A percentile compares a stretch with the other conserved stretches of the same genome.
phyloP scores from a whole-genome alignment of 2,797 vertebrate genomes.

The Hybognathus amarus region DNA sequence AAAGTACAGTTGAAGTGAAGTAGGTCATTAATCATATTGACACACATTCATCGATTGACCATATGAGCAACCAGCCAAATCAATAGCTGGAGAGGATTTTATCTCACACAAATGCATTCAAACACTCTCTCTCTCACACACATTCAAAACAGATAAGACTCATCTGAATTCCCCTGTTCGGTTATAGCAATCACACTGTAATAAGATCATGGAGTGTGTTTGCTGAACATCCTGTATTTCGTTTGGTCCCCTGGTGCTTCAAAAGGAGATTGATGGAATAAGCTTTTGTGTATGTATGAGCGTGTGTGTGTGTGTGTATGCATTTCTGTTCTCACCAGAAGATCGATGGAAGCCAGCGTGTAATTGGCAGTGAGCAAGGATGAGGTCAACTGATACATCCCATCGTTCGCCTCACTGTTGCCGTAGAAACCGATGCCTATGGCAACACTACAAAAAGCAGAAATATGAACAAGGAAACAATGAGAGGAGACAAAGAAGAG shows the following conservation, averaged over 20 bases:
- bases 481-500: conserved; percentile 3
- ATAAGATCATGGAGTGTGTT: conserved; percentile 6
- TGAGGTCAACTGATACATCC: conserved; percentile 93
- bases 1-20: conserved; percentile 34
- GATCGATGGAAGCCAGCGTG: conserved; percentile 88
- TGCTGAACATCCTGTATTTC: conserved; percentile 4
- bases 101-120: conserved; percentile 58
- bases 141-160: conserved; percentile 14
- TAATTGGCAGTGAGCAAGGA: conserved; percentile 93
- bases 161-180: conserved; percentile 8
- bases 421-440: conserved; percentile 97
- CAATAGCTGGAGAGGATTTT: conserved; percentile 52
- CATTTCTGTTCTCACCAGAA: conserved; percentile 83
- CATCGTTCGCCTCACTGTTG: conserved; percentile 95
- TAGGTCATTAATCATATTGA: conserved; percentile 61
- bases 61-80: conserved; percentile 60
- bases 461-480: conserved; percentile 42
- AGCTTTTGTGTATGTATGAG: conserved; percentile 34
- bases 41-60: conserved; percentile 63
- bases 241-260: background rate
- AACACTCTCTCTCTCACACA: background rate
- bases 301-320: background rate
- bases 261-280: conserved; percentile 3
- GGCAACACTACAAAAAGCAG: conserved; percentile 80
- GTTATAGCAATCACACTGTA: background rate